A percentile compares a stretch with the other conserved stretches of the same genome.
Conservation (phyloP, 2,113 vertebrate species). For the Callorhinus ursinus region DNA sequence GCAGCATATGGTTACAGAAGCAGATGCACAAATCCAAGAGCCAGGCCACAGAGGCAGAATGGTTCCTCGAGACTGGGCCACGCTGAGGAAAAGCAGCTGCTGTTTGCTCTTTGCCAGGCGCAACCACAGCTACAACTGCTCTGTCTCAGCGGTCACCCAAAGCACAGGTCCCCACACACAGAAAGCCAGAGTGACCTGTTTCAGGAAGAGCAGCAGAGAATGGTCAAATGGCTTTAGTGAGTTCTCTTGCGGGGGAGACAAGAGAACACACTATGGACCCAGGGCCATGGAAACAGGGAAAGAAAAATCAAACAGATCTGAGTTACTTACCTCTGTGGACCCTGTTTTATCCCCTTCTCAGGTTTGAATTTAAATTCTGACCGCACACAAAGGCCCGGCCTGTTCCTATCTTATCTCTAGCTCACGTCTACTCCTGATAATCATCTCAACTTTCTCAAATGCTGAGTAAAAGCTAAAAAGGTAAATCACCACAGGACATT, state of each 20-base stretch:
- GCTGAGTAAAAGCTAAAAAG: neutral
- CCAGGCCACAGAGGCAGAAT: neutral
- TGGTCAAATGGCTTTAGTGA: neutral
- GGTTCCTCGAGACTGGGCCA: neutral
- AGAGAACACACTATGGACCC: neutral
- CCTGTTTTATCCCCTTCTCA: neutral
- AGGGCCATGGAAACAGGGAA: neutral
- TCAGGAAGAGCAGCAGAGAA: neutral
- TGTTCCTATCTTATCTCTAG: neutral
- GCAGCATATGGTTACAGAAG: neutral
- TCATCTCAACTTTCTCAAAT: neutral
- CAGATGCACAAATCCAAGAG: neutral
- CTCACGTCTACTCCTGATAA: neutral
- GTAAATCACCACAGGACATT: slow-evolving; percentile 4
- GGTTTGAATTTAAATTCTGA: neutral
- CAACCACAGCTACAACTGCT: neutral
- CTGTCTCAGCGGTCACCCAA: neutral
- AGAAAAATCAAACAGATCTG: neutral
- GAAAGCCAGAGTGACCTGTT: neutral
- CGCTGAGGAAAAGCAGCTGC: neutral
- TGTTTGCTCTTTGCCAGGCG: neutral
- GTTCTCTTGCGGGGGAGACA: neutral
- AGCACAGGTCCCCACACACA: neutral
- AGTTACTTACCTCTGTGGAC: neutral
- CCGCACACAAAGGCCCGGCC: slow-evolving; percentile 24